These are phyloP conservation scores for Smittia sp. DNA, from an alignment of 2,888 invertebrate species.

Conservation along the genomic window DNA sequence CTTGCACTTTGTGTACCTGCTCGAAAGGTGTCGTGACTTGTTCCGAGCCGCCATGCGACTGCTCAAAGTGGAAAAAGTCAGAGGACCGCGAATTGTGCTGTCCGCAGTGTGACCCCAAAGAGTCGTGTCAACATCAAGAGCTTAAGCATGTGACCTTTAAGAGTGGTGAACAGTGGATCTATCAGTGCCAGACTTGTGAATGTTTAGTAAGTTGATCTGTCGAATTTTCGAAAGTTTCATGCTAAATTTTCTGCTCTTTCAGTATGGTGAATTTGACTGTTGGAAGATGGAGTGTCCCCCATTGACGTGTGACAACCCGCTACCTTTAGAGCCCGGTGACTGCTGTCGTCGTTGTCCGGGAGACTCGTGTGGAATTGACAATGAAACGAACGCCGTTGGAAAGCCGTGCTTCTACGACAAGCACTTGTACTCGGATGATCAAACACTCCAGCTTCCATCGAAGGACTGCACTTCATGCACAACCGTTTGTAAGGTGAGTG, in stretches of 20 bases:
- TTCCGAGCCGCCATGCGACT: constrained; percentile 67
- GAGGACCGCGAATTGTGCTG: constrained; percentile 66
- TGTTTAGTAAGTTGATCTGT: constrained; percentile 65
- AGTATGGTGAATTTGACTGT: constrained; percentile 85
- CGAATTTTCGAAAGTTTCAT: not conserved
- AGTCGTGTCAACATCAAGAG: constrained; percentile 77
- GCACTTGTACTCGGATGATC: constrained; percentile 60
- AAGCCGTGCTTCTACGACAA: constrained; percentile 63
- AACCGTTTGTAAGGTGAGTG: constrained; percentile 63
- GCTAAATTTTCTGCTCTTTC: constrained; percentile 44
- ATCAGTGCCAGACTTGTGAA: constrained; percentile 89
- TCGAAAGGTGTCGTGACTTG: constrained; percentile 65
- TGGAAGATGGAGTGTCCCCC: constrained; percentile 83
- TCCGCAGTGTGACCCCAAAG: constrained; percentile 73
- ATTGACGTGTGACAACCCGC: constrained; percentile 62
- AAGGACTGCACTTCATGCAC: constrained; percentile 70
- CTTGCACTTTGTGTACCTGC: constrained; percentile 57
- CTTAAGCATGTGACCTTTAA: constrained; percentile 70
- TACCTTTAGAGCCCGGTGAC: constrained; percentile 61
- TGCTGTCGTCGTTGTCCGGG: constrained; percentile 71
- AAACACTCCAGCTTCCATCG: constrained; percentile 60
- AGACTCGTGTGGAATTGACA: constrained; percentile 57
- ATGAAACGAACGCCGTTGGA: constrained; percentile 50
- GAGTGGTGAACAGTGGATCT: constrained; percentile 84
- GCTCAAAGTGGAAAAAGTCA: constrained; percentile 52